These are phyloP conservation scores for Hetaerina americana DNA, from an alignment of 1,140 invertebrate genomes.

Conservation along the genomic window DNA sequence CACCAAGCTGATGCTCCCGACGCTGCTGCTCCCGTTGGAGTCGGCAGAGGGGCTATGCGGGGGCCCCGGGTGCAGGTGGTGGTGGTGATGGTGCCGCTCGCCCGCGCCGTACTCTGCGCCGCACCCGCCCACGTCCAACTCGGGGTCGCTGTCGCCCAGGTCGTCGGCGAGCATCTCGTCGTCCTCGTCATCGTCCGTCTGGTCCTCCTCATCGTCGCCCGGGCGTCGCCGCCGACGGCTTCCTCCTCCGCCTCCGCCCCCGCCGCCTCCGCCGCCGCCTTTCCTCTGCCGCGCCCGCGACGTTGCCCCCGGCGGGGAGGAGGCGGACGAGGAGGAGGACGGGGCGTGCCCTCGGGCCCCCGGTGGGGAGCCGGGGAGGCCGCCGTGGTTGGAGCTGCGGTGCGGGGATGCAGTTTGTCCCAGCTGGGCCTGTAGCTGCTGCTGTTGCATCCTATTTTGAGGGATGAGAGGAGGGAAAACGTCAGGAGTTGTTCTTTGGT, in stretches of 20 bases:
- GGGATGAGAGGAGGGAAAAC: constrained; percentile 21
- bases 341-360: constrained; percentile 22
- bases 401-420: constrained; percentile 15
- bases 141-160: neutral
- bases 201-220: neutral
- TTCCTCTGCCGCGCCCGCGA: constrained; percentile 27
- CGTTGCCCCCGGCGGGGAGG: constrained; percentile 35
- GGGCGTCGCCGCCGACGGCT: neutral
- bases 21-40: neutral
- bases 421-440: constrained; percentile 28
- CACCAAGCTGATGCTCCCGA: neutral
- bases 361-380: constrained; percentile 19
- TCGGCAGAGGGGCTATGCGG: neutral
- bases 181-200: neutral
- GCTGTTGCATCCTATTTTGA: constrained; percentile 33
- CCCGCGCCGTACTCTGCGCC: neutral
- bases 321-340: constrained; percentile 23
- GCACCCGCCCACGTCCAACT: neutral
- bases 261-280: constrained; percentile 24
- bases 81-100: neutral
- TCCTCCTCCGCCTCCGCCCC: constrained; percentile 16
- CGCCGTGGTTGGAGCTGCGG: neutral
- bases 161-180: neutral
- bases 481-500: no score
- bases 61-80: neutral